These are phyloP conservation scores for Ophion ellenae DNA, from an alignment of 2,888 invertebrate genomes.

Conservation along the genomic window DNA sequence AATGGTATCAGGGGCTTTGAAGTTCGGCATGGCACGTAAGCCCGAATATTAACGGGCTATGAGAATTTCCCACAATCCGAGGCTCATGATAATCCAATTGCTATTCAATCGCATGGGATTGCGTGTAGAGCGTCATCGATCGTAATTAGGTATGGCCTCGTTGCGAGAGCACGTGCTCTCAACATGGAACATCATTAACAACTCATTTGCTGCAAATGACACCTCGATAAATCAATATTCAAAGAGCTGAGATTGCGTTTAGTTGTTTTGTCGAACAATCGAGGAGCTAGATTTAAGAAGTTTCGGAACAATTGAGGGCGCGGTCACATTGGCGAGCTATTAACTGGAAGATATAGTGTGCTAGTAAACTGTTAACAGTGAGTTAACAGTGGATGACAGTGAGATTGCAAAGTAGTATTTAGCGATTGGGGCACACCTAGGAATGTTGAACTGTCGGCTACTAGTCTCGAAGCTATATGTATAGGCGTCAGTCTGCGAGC, in stretches of 20 bases:
- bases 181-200: not conserved
- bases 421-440: too few relatives aligned
- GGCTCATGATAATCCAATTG: not conserved
- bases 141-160: not conserved
- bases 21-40: not conserved
- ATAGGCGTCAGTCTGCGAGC: too few relatives aligned
- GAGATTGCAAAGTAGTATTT: too few relatives aligned
- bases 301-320: too few relatives aligned
- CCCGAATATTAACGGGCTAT: not conserved
- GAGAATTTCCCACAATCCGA: not conserved
- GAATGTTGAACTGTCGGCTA: too few relatives aligned
- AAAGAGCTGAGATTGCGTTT: not conserved
- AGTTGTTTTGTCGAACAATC: not conserved
- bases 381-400: too few relatives aligned
- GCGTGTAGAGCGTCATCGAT: not conserved
- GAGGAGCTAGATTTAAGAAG: not conserved
- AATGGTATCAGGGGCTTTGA: not conserved
- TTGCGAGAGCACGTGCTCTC: not conserved
- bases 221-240: constrained; percentile 7
- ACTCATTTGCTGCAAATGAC: not conserved
- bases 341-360: too few relatives aligned
- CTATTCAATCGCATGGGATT: not conserved
- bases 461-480: too few relatives aligned
- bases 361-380: too few relatives aligned
- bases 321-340: too few relatives aligned